phyloP scores from a whole-genome alignment of 2,797 vertebrate species.

The Knipowitschia caucasica region DNA sequence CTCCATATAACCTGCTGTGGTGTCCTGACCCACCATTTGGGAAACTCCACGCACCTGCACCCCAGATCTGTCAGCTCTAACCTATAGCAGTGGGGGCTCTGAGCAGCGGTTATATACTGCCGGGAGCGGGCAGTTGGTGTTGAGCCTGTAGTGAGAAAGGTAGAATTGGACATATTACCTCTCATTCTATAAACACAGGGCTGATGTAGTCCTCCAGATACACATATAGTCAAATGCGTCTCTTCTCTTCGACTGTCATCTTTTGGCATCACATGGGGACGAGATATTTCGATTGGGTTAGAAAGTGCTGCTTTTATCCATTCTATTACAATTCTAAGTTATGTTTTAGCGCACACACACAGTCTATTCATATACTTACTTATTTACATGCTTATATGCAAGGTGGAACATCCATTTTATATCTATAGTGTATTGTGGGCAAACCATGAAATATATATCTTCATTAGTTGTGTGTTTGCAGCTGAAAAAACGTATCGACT shows the following conservation, averaged over 20 bases:
- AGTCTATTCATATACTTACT: no score
- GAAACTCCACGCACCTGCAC: slow-evolving; percentile 4
- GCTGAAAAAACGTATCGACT: no score
- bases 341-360: no score
- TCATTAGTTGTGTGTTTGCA: no score
- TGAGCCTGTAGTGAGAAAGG: not conserved
- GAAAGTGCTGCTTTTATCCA: not conserved
- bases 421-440: no score
- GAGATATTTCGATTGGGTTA: not conserved
- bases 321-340: no score
- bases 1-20: not conserved
- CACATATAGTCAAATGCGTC: not conserved
- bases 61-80: slow-evolving; percentile 7
- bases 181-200: not conserved
- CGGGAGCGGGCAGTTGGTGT: not conserved
- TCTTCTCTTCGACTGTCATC: not conserved
- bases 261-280: not conserved
- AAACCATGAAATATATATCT: no score
- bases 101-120: slow-evolving; percentile 1
- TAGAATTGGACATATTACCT: not conserved
- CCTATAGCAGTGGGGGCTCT: slow-evolving; percentile 7
- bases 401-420: no score
- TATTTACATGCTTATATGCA: no score
- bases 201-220: not conserved
- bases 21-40: slow-evolving; percentile 3